A percentile compares a stretch with the other conserved stretches of the same genome.
Evolutionary conservation across 2,888 invertebrate genomes (phyloP).

Genomic region (Cabera pusaria): DNA sequence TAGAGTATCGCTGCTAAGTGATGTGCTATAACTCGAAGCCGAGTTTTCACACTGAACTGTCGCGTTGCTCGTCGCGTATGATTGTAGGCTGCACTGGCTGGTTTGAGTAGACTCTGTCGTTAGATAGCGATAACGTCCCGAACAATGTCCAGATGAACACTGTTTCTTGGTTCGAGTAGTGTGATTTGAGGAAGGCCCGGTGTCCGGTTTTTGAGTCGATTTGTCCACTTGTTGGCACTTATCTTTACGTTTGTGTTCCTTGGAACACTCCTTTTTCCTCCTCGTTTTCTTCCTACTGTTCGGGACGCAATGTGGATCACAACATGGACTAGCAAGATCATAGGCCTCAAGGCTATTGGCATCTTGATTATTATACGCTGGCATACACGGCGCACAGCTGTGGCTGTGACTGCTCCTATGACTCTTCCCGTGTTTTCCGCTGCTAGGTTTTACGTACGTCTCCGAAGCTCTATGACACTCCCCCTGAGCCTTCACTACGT

Average conservation of each 20-base stretch:
- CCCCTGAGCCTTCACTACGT: constrained; percentile 81
- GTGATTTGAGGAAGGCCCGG: constrained; percentile 75
- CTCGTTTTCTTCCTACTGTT: constrained; percentile 78
- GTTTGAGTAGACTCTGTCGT: constrained; percentile 87
- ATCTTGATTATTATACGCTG: constrained; percentile 85
- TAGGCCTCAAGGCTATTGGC: constrained; percentile 93
- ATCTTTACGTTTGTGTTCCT: constrained; percentile 85
- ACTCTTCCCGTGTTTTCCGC: constrained; percentile 60
- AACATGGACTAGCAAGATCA: constrained; percentile 93
- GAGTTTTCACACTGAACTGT: constrained; percentile 87
- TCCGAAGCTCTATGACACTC: constrained; percentile 66
- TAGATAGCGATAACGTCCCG: constrained; percentile 83
- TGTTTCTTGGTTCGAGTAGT: constrained; percentile 70
- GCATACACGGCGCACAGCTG: constrained; percentile 88
- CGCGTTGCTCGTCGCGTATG: constrained; percentile 91
- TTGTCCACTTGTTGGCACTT: constrained; percentile 80
- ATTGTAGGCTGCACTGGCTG: constrained; percentile 92
- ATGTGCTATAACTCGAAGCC: constrained; percentile 92
- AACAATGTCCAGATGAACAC: constrained; percentile 65
- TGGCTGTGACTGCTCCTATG: constrained; percentile 77
- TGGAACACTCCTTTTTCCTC: constrained; percentile 83
- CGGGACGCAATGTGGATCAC: constrained; percentile 93
- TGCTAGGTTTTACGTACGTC: constrained; percentile 49
- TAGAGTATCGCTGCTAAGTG: constrained; percentile 92
- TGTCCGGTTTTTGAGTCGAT: constrained; percentile 72